Percentiles rank a stretch among this genome's conserved stretches.
phyloP scores from a whole-genome alignment of 2,888 invertebrate species.

The Hirudinaria manillensis region DNA sequence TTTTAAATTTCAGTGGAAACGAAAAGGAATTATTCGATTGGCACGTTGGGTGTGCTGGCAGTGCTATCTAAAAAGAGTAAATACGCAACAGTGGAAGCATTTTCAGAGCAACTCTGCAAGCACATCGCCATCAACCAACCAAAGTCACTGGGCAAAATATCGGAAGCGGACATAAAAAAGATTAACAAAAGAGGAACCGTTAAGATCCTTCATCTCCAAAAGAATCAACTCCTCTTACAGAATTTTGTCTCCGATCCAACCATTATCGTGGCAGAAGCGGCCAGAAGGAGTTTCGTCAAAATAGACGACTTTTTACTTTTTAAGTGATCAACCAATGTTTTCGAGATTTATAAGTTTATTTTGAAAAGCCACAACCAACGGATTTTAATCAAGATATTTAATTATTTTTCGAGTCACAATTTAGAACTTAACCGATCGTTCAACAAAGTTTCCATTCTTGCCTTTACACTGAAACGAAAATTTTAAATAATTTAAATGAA shows the following conservation, averaged over 20 bases:
- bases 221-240: constrained; percentile 35
- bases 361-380: background rate
- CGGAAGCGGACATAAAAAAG: constrained; percentile 28
- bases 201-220: constrained; percentile 26
- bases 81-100: constrained; percentile 36
- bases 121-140: constrained; percentile 35
- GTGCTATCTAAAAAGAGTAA: constrained; percentile 35
- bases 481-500: too few species aligned
- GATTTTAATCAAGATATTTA: background rate
- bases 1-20: background rate
- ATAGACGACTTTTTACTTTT: constrained; percentile 35
- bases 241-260: constrained; percentile 36
- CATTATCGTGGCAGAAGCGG: constrained; percentile 38
- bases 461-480: too few species aligned
- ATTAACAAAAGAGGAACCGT: constrained; percentile 31
- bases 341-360: background rate
- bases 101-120: constrained; percentile 38
- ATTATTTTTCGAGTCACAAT: background rate
- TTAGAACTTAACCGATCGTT: background rate
- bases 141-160: constrained; percentile 31
- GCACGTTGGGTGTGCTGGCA: constrained; percentile 34
- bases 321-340: constrained; percentile 2
- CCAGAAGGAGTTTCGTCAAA: constrained; percentile 36
- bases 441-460: too few species aligned
- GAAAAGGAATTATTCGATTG: constrained; percentile 32